Conservation (phyloP, 2,113 vertebrate genomes). For the Gallinago undulata region DNA sequence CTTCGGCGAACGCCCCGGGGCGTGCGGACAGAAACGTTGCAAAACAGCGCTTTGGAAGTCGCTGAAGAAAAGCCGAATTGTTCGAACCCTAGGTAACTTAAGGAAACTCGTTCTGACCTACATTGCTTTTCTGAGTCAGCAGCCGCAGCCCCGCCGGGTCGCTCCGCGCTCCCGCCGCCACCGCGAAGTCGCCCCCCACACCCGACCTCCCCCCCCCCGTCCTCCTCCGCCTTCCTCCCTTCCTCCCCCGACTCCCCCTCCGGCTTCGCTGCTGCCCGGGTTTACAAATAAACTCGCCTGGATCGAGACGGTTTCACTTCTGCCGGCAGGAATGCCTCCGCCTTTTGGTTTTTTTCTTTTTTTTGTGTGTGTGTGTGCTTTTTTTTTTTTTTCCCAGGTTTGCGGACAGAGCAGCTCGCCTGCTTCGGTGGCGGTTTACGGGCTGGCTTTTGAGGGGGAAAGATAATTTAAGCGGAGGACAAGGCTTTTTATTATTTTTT, state of each 20-base stretch:
- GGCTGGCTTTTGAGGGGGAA: neutral
- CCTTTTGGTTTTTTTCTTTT: neutral
- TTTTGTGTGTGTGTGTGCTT: neutral
- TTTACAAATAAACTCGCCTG: slow-evolving; percentile 15
- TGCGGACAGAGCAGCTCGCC: neutral
- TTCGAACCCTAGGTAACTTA: neutral
- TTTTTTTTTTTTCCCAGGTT: neutral
- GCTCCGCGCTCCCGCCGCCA: neutral
- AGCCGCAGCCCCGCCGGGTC: neutral
- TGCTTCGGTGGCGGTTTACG: neutral
- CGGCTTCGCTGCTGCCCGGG: neutral
- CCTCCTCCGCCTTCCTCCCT: neutral
- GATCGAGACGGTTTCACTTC: slow-evolving; percentile 30
- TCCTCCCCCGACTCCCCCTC: neutral
- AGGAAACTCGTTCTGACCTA: slow-evolving; percentile 37
- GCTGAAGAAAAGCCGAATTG: slow-evolving; percentile 18
- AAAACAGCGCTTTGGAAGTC: neutral
- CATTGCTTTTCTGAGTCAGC: slow-evolving; percentile 37
- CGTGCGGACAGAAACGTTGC: neutral
- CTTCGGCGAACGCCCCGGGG: neutral
- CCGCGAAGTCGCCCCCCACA: neutral
- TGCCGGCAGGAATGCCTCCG: neutral
- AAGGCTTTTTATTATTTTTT: neutral
- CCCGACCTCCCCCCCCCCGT: too few species aligned
- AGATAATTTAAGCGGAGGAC: neutral